Base-by-base conservation (phyloP, 2,797 vertebrate genomes). In the Muscicapa striata region DNA sequence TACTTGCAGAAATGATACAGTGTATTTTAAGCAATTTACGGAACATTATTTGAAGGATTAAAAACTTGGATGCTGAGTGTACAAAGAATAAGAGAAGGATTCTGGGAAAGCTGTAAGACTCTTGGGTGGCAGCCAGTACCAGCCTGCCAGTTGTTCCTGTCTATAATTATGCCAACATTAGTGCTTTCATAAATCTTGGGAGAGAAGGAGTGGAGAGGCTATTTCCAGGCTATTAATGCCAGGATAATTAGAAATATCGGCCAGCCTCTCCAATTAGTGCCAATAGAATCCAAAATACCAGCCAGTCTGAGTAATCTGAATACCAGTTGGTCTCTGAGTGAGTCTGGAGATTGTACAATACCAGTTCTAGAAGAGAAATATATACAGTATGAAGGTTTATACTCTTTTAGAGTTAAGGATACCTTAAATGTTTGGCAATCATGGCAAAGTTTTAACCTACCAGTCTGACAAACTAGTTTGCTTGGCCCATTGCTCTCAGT, bases 221-320 rank as follows among this genome's bases (percentile, higher is more conserved):
- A 64, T 96, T 97, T 97, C 94, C 95, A 97, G 83, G 92, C 92
- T 95, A 55, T 97, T 97, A 97, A 97, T 97, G 92, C 96, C 94
- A 97, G 97, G 79, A 91, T 96, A 97, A 86, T 96, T 97, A 93
- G 94, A 97, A 97, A 97, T 97, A 96, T 92, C 94, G 91, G 94
- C 96, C 96, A 97, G 67, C 90, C 96, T 94, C 88, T 93, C 95
- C 92, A 95, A 29, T 95, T 81, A 94, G 91, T 97, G 96, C 97
- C 97, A 96, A n/a, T 8, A 89, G 87, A 90, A 72, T 91, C 91
- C 51, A 48, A 97, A 97, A 96, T 93, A 92, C 89, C 85, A 93
- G 87, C 96, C 94, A 81, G 95, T 92, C 94, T 97, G 92, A 93
- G 93, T 96, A 83, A 91, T 81, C 92, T 87, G 94, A 96, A 93